Conservation (phyloP, 2,113 vertebrate genomes). For the Pipa parva region DNA sequence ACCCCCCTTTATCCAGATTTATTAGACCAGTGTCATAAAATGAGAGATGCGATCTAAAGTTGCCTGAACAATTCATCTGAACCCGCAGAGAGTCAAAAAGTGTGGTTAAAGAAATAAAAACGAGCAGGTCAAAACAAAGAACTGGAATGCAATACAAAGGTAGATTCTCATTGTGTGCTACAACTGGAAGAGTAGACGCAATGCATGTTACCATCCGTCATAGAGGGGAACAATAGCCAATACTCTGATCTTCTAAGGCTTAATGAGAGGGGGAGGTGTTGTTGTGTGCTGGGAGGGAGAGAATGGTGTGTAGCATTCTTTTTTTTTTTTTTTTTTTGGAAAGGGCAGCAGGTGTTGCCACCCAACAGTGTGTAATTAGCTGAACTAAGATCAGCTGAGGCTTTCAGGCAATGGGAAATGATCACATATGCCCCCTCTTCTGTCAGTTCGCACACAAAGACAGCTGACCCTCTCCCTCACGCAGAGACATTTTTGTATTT, state of each 20-base stretch:
- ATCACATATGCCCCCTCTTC: conserved; percentile 40
- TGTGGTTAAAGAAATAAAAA: not conserved
- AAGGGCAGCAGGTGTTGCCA: conserved; percentile 32
- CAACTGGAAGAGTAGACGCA: conserved; percentile 18
- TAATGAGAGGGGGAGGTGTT: conserved; percentile 12
- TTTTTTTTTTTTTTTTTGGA: not conserved
- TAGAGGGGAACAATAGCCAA: conserved; percentile 39
- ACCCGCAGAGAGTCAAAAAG: not conserved
- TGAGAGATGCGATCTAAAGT: no score
- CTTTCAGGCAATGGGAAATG: conserved; percentile 23
- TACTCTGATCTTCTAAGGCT: conserved; percentile 31
- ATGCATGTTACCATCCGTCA: conserved; percentile 33
- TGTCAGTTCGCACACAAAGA: conserved; percentile 36
- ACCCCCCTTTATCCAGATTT: no score
- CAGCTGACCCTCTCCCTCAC: conserved; percentile 18
- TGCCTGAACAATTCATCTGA: no score
- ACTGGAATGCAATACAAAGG: conserved; percentile 5
- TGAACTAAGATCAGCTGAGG: conserved; percentile 21
- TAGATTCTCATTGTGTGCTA: conserved; percentile 17
- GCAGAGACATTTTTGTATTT: conserved; percentile 1
- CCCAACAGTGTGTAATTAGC: conserved; percentile 34
- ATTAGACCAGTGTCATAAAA: no score
- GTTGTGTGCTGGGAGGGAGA: conserved; percentile 7
- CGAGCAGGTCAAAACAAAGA: not conserved
- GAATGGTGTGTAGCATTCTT: not conserved